A percentile compares a stretch with the other conserved stretches of the same genome.
phyloP scores from a whole-genome alignment of 2,113 vertebrate genomes.

The Gadus chalcogrammus region DNA sequence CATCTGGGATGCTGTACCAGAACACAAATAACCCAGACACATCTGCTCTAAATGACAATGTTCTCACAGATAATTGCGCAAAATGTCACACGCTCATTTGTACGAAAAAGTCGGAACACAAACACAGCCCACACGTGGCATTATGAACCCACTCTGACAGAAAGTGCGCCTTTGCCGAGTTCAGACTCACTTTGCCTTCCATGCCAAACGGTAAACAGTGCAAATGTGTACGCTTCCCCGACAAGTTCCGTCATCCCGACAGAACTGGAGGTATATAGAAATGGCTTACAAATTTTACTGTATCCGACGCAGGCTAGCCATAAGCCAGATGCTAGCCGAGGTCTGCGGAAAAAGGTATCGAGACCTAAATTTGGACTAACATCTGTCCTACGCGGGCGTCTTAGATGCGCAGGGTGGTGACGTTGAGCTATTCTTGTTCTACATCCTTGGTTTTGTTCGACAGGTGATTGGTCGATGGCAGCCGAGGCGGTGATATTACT shows the following conservation, averaged over 20 bases:
- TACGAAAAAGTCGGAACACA: constrained; percentile 61
- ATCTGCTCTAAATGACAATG: constrained; percentile 44
- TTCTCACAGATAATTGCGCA: constrained; percentile 58
- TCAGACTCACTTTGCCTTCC: constrained; percentile 60
- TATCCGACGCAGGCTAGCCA: constrained; percentile 51
- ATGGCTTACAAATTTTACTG: constrained; percentile 55
- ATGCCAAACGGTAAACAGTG: constrained; percentile 59
- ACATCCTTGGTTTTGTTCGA: neutral
- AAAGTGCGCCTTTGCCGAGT: constrained; percentile 47
- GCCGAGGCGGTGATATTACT: constrained; percentile 61
- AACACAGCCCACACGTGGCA: constrained; percentile 53
- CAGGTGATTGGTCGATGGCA: constrained; percentile 30
- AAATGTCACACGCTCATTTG: constrained; percentile 61
- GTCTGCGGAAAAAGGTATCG: constrained; percentile 11
- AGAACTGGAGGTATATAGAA: constrained; percentile 52
- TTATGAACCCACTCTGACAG: constrained; percentile 48
- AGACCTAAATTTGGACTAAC: constrained; percentile 64
- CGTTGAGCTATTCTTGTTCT: constrained; percentile 27
- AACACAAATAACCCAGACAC: no score
- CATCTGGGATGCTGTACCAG: no score
- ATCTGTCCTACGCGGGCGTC: constrained; percentile 45
- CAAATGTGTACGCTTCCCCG: constrained; percentile 53
- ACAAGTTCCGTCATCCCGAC: constrained; percentile 60
- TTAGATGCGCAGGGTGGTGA: constrained; percentile 54
- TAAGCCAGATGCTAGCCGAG: neutral